Percentiles rank a stretch among this genome's conserved stretches.
Conservation (phyloP, 2,113 vertebrate genomes). For the Tangachromis dhanisi region DNA sequence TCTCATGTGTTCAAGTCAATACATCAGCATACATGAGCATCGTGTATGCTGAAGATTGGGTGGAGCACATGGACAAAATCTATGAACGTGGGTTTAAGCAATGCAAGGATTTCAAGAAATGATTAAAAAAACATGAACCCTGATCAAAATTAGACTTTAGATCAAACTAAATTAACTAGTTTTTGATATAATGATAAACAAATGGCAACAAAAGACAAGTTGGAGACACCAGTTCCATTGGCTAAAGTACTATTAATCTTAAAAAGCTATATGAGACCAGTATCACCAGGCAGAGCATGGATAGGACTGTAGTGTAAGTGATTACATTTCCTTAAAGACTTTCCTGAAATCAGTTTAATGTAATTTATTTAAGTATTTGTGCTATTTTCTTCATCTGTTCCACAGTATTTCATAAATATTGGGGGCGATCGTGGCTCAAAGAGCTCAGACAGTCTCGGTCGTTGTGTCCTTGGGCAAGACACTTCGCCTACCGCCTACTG, state of each 20-base stretch:
- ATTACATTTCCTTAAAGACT: neutral
- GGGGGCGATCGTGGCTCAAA: too few species aligned
- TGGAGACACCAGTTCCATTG: neutral
- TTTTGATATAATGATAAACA: neutral
- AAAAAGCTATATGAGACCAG: neutral
- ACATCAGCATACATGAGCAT: neutral
- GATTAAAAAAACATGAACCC: fast-evolving
- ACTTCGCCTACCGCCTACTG: too few species aligned
- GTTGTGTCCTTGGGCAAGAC: too few species aligned
- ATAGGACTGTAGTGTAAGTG: neutral
- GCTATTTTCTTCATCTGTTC: neutral
- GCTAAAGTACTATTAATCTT: neutral
- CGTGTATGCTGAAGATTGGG: neutral
- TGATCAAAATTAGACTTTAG: neutral
- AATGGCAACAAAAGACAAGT: neutral
- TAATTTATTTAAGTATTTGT: neutral
- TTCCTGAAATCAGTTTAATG: neutral
- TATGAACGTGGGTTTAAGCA: neutral
- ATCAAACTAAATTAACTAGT: neutral
- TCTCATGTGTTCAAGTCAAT: fast-evolving
- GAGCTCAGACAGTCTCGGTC: too few species aligned
- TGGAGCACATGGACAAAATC: neutral
- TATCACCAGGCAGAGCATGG: neutral
- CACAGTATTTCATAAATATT: neutral
- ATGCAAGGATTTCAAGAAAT: neutral